Conservation (phyloP, 2,888 invertebrate genomes). For the Drosophila histrio region DNA sequence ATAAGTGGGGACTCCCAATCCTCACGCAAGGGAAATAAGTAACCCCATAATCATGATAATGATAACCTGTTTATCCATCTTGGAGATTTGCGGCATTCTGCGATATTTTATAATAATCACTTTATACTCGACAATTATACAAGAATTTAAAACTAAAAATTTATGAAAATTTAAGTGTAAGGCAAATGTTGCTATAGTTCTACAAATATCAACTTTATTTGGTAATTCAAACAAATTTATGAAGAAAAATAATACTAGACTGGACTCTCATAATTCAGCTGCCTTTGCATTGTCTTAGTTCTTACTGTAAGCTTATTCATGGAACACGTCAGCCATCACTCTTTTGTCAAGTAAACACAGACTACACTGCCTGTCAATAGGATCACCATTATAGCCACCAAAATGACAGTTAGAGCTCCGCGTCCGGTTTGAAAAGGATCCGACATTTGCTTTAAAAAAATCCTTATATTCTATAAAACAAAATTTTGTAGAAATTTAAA, state of each 20-base stretch:
- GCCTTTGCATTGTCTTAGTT: neutral
- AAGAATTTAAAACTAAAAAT: neutral
- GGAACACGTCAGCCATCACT: neutral
- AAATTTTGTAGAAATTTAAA: neutral
- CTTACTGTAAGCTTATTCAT: too few relatives aligned
- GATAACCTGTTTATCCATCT: neutral
- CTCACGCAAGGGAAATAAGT: neutral
- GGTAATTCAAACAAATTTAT: neutral
- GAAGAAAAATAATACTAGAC: neutral
- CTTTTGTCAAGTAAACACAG: neutral
- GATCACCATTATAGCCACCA: neutral
- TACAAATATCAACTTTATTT: neutral
- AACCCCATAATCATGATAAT: slow-evolving; percentile 1
- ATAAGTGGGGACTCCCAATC: neutral
- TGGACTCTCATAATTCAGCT: neutral
- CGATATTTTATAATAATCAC: neutral
- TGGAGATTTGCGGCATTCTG: neutral
- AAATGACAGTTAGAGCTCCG: neutral
- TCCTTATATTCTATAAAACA: neutral
- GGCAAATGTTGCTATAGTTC: slow-evolving; percentile 5
- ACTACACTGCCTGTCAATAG: neutral
- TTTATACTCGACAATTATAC: neutral
- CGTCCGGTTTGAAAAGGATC: neutral
- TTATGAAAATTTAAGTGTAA: neutral
- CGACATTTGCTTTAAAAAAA: neutral